A percentile compares a stretch with the other conserved stretches of the same genome.
phyloP scores from a whole-genome alignment of 2,797 vertebrate genomes.

The Falco berigora region DNA sequence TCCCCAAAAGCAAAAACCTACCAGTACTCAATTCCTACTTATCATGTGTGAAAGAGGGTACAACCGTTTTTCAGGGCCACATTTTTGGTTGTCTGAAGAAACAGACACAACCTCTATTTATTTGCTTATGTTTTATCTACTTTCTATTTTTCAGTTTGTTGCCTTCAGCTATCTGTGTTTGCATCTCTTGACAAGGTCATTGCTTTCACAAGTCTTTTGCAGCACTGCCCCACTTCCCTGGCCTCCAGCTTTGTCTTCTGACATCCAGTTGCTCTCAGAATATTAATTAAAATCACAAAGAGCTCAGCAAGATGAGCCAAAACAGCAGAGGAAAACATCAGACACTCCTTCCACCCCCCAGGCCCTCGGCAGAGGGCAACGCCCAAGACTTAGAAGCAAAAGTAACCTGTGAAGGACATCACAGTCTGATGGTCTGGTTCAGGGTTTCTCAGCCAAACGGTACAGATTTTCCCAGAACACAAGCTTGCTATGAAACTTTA shows the following conservation, averaged over 20 bases:
- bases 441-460: background rate
- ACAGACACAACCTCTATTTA: background rate
- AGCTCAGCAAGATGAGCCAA: background rate
- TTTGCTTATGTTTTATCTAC: background rate
- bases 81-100: background rate
- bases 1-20: background rate
- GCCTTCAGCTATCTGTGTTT: slow-evolving; percentile 27
- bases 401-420: background rate
- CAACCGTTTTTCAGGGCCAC: background rate
- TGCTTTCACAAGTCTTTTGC: slow-evolving; percentile 50
- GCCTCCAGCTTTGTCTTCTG: slow-evolving; percentile 17
- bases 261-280: background rate
- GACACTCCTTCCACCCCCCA: background rate
- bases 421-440: background rate
- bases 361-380: background rate
- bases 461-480: background rate
- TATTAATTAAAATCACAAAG: slow-evolving; percentile 12
- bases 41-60: background rate
- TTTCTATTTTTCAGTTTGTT: background rate
- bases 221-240: background rate
- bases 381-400: background rate
- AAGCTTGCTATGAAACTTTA: background rate
- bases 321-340: background rate
- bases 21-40: background rate
- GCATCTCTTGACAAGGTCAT: slow-evolving; percentile 23